Evolutionary conservation across 2,113 vertebrate species (phyloP).

Genomic region (Panurus biarmicus): DNA sequence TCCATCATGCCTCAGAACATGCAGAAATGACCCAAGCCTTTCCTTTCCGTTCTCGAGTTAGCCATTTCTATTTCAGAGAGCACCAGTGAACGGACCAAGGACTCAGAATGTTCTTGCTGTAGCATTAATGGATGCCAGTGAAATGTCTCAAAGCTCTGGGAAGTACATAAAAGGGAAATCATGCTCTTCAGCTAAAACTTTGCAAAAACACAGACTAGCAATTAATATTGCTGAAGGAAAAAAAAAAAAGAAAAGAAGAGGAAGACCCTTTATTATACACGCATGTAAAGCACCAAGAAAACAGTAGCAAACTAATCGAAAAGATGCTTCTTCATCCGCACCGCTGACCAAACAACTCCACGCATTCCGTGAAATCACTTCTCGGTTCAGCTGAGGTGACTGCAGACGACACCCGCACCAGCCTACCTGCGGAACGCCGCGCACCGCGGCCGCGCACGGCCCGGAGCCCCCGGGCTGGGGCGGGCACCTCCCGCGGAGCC

Average conservation of each 20-base stretch:
- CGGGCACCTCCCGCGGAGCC: background rate
- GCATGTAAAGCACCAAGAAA: background rate
- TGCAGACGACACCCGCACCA: conserved; percentile 23
- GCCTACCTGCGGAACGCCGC: background rate
- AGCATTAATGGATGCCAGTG: conserved; percentile 38
- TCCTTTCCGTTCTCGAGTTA: conserved; percentile 23
- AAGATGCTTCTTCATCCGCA: background rate
- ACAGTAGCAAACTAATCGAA: background rate
- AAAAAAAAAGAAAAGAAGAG: background rate
- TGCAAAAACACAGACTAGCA: background rate
- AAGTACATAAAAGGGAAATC: background rate
- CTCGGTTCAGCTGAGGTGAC: conserved; percentile 37
- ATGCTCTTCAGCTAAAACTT: conserved; percentile 36
- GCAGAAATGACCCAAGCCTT: background rate
- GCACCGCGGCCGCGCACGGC: background rate
- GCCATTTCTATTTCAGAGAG: conserved; percentile 12
- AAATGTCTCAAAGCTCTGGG: conserved; percentile 23
- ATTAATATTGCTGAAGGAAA: background rate
- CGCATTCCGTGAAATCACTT: conserved; percentile 25
- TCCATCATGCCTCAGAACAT: background rate
- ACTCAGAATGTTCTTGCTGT: conserved; percentile 18
- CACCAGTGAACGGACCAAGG: conserved; percentile 2
- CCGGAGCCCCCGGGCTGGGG: background rate
- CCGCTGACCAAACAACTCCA: conserved; percentile 21
- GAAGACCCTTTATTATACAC: background rate